Evolutionary conservation across 2,888 invertebrate genomes (phyloP).

Genomic region (Cheilosia vernalis): DNA sequence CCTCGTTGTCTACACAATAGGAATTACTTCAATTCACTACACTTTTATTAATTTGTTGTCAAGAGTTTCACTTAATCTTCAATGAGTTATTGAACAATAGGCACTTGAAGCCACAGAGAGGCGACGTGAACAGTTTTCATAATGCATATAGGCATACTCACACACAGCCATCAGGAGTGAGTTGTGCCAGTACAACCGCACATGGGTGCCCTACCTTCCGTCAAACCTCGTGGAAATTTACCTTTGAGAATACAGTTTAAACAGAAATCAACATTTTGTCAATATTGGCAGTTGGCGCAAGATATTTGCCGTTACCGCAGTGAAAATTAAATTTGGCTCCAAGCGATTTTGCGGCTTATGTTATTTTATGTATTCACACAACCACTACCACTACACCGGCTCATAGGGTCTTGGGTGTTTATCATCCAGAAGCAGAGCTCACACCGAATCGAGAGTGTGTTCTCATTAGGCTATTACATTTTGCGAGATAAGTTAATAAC

Average conservation of each 20-base stretch:
- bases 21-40: conserved; percentile 52
- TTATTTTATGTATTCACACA: neutral
- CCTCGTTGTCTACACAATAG: conserved; percentile 45
- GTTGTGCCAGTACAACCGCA: no score
- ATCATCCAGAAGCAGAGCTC: neutral
- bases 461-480: neutral
- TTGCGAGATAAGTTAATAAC: no score
- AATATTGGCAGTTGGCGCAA: neutral
- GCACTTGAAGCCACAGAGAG: neutral
- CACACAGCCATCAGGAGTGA: no score
- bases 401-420: neutral
- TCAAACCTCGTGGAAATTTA: no score
- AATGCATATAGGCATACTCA: no score
- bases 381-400: neutral
- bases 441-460: neutral
- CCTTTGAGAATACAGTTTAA: no score
- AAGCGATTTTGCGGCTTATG: neutral
- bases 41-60: conserved; percentile 50
- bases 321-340: neutral
- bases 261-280: neutral
- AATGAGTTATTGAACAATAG: conserved; percentile 10
- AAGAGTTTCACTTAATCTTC: conserved; percentile 48
- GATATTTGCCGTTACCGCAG: neutral
- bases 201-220: no score
- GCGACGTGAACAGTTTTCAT: neutral